Percentiles rank a stretch among this genome's conserved stretches.
Conservation (phyloP, 2,797 vertebrate species). For the Rhinella marina region DNA sequence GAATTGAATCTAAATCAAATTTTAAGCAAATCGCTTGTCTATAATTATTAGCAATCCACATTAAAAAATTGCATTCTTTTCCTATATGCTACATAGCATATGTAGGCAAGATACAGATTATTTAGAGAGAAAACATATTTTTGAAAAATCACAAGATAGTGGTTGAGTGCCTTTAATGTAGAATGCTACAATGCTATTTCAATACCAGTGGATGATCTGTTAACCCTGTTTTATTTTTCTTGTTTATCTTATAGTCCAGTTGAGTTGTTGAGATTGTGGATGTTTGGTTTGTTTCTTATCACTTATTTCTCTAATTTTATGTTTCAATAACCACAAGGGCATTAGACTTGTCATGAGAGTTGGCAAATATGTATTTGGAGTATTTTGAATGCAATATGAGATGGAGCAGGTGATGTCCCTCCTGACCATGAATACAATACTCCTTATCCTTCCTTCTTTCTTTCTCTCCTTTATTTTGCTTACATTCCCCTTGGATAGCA, state of each 20-base stretch:
- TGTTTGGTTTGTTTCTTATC: conserved; percentile 30
- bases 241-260: neutral
- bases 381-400: conserved; percentile 95
- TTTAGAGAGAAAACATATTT: neutral
- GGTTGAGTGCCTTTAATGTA: conserved; percentile 38
- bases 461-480: conserved; percentile 72
- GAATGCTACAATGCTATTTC: neutral
- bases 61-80: neutral
- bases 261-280: conserved; percentile 17
- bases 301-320: conserved; percentile 17
- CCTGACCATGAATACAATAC: conserved; percentile 85
- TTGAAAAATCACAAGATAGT: neutral
- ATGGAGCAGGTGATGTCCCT: conserved; percentile 89
- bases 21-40: too few species aligned
- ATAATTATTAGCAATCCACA: too few species aligned
- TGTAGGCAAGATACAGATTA: neutral
- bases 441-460: conserved; percentile 73
- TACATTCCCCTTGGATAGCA: conserved; percentile 75
- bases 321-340: conserved; percentile 76
- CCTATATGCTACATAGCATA: neutral
- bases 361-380: conserved; percentile 99
- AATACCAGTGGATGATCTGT: neutral
- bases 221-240: conserved; percentile 9
- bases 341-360: conserved; percentile 88
- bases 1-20: too few species aligned